These are phyloP conservation scores for Ceraclea dissimilis DNA, from an alignment of 2,888 invertebrate species.

Conservation along the genomic window DNA sequence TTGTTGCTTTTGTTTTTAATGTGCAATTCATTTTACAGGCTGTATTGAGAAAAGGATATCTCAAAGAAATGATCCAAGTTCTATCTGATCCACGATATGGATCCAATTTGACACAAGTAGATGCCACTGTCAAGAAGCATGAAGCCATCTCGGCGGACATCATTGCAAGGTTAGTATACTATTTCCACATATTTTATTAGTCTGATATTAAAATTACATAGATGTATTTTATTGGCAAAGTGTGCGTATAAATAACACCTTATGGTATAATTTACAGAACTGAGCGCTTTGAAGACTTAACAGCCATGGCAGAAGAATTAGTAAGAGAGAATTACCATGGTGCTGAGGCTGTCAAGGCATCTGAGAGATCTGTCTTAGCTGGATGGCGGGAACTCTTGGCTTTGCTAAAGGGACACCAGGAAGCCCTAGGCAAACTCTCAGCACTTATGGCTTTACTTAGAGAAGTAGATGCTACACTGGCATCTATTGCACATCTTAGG, in stretches of 20 bases:
- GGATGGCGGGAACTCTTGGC: slow-evolving; percentile 84
- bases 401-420: slow-evolving; percentile 75
- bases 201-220: too few species aligned
- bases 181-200: background rate
- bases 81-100: slow-evolving; percentile 87
- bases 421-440: slow-evolving; percentile 69
- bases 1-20: background rate
- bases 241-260: background rate
- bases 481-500: slow-evolving; percentile 78
- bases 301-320: slow-evolving; percentile 88
- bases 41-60: slow-evolving; percentile 86
- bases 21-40: slow-evolving; percentile 53
- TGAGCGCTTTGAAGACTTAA: slow-evolving; percentile 89
- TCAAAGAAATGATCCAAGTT: slow-evolving; percentile 96
- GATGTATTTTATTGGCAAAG: background rate
- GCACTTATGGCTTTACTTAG: slow-evolving; percentile 81
- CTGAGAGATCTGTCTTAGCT: slow-evolving; percentile 70
- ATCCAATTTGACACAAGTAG: slow-evolving; percentile 84
- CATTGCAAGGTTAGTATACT: slow-evolving; percentile 66
- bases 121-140: slow-evolving; percentile 96
- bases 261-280: slow-evolving; percentile 49
- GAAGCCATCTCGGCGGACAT: slow-evolving; percentile 98
- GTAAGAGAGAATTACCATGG: slow-evolving; percentile 88
- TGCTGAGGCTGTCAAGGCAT: slow-evolving; percentile 63
- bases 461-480: slow-evolving; percentile 84